Percentiles rank a stretch among this genome's conserved stretches.
These are phyloP conservation scores for Pseudocheirus occidentalis DNA, from an alignment of 2,797 vertebrate genomes.

Conservation along the genomic window DNA sequence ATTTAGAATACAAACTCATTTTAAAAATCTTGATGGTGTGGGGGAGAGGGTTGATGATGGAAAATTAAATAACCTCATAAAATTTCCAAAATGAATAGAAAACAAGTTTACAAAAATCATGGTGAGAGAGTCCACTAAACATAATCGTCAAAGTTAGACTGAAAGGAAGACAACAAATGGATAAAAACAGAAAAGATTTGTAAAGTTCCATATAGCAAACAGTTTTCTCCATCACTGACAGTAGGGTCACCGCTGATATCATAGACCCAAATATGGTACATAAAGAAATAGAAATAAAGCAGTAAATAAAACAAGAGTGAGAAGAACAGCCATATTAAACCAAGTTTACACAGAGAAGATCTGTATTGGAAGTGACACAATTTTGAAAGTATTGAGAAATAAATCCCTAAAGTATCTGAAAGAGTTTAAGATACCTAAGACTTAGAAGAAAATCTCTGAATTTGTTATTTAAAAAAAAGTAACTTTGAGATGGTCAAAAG, in stretches of 20 bases:
- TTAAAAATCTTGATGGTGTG: not conserved
- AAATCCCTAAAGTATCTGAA: not conserved
- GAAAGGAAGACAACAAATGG: not conserved
- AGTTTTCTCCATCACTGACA: not conserved
- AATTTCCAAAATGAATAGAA: not conserved
- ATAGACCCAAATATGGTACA: not conserved
- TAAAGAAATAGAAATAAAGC: not conserved
- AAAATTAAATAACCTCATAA: not conserved
- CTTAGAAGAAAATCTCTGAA: not conserved
- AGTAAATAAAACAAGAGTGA: not conserved
- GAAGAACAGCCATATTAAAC: not conserved
- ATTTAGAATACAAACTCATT: not conserved
- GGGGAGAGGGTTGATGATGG: not conserved
- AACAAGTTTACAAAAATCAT: not conserved
- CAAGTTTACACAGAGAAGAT: not conserved
- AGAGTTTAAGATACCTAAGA: not conserved
- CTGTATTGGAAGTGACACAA: not conserved
- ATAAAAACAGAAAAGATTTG: not conserved
- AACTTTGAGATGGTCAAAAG: not conserved
- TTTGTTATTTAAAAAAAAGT: not conserved
- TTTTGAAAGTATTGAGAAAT: not conserved
- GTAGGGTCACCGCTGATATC: not conserved
- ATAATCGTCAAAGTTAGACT: not conserved
- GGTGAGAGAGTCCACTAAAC: not conserved
- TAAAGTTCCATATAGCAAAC: not conserved